phyloP scores from a whole-genome alignment of 2,888 invertebrate species.

The Pyrrhosoma nymphula region DNA sequence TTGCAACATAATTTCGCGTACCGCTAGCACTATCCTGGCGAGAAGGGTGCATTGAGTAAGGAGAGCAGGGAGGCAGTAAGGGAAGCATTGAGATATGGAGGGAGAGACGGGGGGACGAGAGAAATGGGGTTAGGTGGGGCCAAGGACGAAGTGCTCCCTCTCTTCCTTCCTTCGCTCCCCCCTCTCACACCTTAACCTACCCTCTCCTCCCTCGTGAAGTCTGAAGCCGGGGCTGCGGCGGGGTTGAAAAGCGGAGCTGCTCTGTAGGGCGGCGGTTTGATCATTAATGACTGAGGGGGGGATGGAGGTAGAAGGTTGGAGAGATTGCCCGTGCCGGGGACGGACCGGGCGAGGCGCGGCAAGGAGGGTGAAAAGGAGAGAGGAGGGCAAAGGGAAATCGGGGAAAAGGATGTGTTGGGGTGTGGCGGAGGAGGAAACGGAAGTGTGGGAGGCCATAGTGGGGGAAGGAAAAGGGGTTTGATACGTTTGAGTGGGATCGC shows the following conservation, averaged over 20 bases:
- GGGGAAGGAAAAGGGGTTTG: not conserved
- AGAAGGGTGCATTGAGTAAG: too few species aligned
- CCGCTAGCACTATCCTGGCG: too few species aligned
- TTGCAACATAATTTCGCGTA: too few species aligned
- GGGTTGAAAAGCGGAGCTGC: slow-evolving; percentile 29
- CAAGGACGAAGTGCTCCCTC: not conserved
- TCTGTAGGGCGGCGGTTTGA: not conserved
- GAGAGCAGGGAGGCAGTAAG: too few species aligned
- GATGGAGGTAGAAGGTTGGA: not conserved
- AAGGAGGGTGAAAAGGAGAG: not conserved
- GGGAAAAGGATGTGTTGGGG: not conserved
- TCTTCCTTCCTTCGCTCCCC: not conserved
- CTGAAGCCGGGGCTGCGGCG: not conserved
- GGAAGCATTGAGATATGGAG: too few species aligned
- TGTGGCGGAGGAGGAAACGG: not conserved
- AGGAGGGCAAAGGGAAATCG: not conserved
- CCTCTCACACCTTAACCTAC: not conserved
- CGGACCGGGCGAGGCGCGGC: not conserved
- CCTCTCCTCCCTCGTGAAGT: not conserved
- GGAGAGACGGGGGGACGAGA: not conserved
- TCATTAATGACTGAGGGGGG: slow-evolving; percentile 15
- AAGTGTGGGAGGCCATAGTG: not conserved
- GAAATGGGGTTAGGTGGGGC: slow-evolving; percentile 44
- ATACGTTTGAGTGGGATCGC: too few species aligned
- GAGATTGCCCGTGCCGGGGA: not conserved